Base-by-base conservation (phyloP, 2,797 vertebrate genomes). In the Bovichtus diacanthus region DNA sequence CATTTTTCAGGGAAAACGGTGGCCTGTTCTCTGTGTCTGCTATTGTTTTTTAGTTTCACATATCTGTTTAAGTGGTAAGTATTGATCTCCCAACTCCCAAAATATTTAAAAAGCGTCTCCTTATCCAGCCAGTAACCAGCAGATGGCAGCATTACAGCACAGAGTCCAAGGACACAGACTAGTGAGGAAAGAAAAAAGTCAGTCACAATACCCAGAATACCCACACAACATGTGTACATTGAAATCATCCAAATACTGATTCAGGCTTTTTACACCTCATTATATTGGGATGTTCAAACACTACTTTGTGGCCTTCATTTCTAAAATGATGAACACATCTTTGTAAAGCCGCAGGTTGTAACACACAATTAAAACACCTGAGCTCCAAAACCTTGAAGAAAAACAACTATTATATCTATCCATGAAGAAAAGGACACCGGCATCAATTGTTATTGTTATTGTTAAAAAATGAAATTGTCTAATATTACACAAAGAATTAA, bases 121-220 rank as follows among this genome's bases (percentile, higher is more conserved):
- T 5, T 2, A 0, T 36, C 19, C 31, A 13, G 39, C 7, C 16
- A 23, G 12, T 46, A 43, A 25, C 62, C 85, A 87, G 61, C 76
- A 87, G 85, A 9, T 64, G 73, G 76, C 73, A 74, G 62, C 56
- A 68, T 59, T 13, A 56, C 46, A 38, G 27, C 66, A 51, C 49
- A 47, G 31, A 47, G 39, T 54, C 19, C 11, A 21, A 47, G 19
- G 15, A 38, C 10, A 21, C 3, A 15, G n/a, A n/a, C n/a, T n/a
- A n/a, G n/a, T n/a, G n/a, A n/a, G n/a, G n/a, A n/a, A n/a, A n/a
- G n/a, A n/a, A n/a, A n/a, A n/a, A n/a, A n/a, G n/a, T n/a, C 31
- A 34, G 31, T 34, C 34, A 8, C 34, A 34, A 27, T 15, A 27
- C 21, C 41, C 41, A 8, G 16, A 19, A 1, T 3, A 3, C 16